phyloP scores from a whole-genome alignment of 1,140 invertebrate genomes.

The Hermetia illucens region DNA sequence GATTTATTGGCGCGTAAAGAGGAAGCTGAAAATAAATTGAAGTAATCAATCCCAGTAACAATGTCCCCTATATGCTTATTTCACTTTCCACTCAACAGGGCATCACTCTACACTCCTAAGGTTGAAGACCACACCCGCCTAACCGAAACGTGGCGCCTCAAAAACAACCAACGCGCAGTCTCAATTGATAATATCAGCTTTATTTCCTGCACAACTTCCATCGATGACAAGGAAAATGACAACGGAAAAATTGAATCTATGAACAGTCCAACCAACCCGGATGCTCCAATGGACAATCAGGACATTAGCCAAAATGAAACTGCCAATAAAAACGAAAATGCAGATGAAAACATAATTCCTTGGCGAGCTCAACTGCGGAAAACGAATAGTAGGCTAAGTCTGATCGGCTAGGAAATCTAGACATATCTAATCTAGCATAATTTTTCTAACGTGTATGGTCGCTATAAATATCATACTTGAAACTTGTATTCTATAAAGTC shows the following conservation, averaged over 20 bases:
- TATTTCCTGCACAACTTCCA: slow-evolving; percentile 29
- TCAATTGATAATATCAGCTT: slow-evolving; percentile 43
- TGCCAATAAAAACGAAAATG: slow-evolving; percentile 26
- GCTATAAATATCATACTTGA: no score
- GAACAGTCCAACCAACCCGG: slow-evolving; percentile 13
- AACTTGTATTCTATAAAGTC: neutral
- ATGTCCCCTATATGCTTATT: no score
- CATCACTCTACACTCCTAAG: slow-evolving; percentile 49
- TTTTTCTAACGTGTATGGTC: no score
- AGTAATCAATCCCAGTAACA: slow-evolving; percentile 36
- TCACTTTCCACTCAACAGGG: slow-evolving; percentile 31
- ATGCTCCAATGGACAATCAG: slow-evolving; percentile 14
- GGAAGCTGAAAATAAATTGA: slow-evolving; percentile 53
- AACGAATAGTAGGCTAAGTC: slow-evolving; percentile 53
- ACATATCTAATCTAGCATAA: neutral
- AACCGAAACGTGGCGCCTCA: slow-evolving; percentile 37
- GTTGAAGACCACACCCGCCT: slow-evolving; percentile 38
- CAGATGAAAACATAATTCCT: slow-evolving; percentile 59
- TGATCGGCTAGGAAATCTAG: slow-evolving; percentile 10
- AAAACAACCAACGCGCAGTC: slow-evolving; percentile 35
- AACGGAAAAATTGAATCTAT: no score
- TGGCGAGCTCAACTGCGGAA: slow-evolving; percentile 78
- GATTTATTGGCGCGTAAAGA: slow-evolving; percentile 73
- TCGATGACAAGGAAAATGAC: slow-evolving; percentile 31
- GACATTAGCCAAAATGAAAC: slow-evolving; percentile 13